Evolutionary conservation across 2,113 vertebrate genomes (phyloP).

Genomic region (Colistium nudipinnis): DNA sequence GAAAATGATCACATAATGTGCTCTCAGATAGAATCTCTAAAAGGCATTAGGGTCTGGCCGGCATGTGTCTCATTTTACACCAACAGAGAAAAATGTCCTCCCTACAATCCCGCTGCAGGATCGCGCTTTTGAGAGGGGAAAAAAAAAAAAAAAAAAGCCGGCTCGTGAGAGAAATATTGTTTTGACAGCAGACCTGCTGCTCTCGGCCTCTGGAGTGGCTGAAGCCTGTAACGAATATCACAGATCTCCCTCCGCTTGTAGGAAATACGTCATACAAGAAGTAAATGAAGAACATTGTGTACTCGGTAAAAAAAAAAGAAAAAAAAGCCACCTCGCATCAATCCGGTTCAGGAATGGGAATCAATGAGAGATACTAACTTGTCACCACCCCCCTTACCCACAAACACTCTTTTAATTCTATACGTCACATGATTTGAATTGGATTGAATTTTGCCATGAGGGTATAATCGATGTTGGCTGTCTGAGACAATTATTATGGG

Average conservation of each 20-base stretch:
- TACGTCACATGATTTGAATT: no score
- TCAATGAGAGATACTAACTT: background rate
- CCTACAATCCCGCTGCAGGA: conserved; percentile 32
- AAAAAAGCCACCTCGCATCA: conserved; percentile 10
- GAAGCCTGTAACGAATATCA: conserved; percentile 48
- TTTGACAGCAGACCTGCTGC: conserved; percentile 63
- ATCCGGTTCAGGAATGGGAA: conserved; percentile 3
- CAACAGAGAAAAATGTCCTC: conserved; percentile 48
- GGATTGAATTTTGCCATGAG: conserved; percentile 18
- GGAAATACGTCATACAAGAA: conserved; percentile 38
- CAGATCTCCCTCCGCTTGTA: conserved; percentile 21
- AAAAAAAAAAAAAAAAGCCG: no score
- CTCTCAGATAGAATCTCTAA: conserved; percentile 79
- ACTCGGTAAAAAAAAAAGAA: conserved; percentile 19
- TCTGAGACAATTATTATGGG: conserved; percentile 10
- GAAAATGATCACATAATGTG: conserved; percentile 78
- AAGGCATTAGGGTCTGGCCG: conserved; percentile 73
- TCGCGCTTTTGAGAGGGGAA: conserved; percentile 36
- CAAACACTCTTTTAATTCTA: background rate
- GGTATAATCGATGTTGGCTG: conserved; percentile 12
- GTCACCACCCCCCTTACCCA: background rate
- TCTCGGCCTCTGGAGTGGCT: conserved; percentile 48
- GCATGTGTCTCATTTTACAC: conserved; percentile 72
- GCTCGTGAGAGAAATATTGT: conserved; percentile 49
- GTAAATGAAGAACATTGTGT: conserved; percentile 38